Conservation (phyloP, 2,113 vertebrate genomes). For the Dissostichus mawsoni region DNA sequence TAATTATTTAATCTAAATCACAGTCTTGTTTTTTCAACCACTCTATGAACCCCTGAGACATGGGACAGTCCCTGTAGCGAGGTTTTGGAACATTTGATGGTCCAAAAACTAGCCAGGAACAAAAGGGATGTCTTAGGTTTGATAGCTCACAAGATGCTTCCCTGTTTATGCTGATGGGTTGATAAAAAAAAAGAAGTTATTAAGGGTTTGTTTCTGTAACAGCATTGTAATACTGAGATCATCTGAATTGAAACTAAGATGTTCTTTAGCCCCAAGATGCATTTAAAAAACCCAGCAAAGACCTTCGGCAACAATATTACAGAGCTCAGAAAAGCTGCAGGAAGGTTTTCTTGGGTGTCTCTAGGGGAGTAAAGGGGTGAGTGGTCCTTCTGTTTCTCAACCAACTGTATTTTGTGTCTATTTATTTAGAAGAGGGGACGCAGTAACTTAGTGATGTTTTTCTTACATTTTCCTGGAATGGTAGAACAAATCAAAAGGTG, state of each 20-base stretch:
- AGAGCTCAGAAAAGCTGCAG: constrained; percentile 64
- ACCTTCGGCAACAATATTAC: constrained; percentile 25
- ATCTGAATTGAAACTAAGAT: constrained; percentile 41
- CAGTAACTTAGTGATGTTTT: constrained; percentile 90
- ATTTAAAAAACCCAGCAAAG: constrained; percentile 41
- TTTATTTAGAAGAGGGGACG: constrained; percentile 89
- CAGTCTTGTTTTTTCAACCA: constrained; percentile 88
- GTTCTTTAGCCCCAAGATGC: constrained; percentile 23
- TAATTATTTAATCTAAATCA: constrained; percentile 89
- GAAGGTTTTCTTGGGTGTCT: constrained; percentile 75
- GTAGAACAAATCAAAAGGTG: constrained; percentile 84
- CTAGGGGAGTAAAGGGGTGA: constrained; percentile 74
- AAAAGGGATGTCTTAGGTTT: constrained; percentile 59
- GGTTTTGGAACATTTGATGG: constrained; percentile 49
- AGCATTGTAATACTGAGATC: constrained; percentile 35
- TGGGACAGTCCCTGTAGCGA: constrained; percentile 44
- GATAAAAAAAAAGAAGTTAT: constrained; percentile 17
- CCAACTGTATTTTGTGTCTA: constrained; percentile 88
- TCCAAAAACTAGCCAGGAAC: constrained; percentile 47
- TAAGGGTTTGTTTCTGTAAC: constrained; percentile 41
- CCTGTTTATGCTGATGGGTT: constrained; percentile 61
- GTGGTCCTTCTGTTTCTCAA: constrained; percentile 87
- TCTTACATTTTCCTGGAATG: constrained; percentile 91
- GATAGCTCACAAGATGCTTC: constrained; percentile 74
- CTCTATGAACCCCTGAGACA: constrained; percentile 78